Evolutionary conservation across 92 coral and sea anemone genomes (phyloP).

Genomic region (Porites divaricata): DNA sequence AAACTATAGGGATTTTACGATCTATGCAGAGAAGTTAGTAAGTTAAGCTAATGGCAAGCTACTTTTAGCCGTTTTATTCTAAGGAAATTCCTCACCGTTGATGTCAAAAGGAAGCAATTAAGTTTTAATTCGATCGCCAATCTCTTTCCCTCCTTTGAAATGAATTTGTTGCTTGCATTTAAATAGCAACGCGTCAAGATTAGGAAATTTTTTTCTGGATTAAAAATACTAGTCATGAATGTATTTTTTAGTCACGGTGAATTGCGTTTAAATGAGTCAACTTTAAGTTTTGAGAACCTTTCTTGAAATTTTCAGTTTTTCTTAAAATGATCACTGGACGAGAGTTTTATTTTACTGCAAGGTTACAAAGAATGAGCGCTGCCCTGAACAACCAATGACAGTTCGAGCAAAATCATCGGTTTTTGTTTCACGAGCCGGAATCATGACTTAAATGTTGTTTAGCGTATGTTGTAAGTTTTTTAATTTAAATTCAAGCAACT

Average conservation of each 20-base stretch:
- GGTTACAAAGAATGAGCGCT: conserved; percentile 4
- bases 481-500: not conserved
- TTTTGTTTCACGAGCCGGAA: not conserved
- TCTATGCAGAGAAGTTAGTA: conserved; percentile 53
- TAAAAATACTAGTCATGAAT: not conserved
- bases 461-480: not conserved
- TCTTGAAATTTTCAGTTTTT: not conserved
- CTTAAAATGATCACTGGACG: not conserved
- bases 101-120: conserved; percentile 62
- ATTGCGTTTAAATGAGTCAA: not conserved
- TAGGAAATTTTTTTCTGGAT: not conserved
- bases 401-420: not conserved
- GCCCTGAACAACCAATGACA: not conserved
- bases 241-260: not conserved
- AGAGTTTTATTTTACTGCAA: conserved; percentile 1
- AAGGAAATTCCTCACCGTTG: conserved; percentile 60
- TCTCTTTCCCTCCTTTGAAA: conserved; percentile 2
- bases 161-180: conserved; percentile 22
- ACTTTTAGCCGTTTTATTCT: conserved; percentile 11
- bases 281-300: not conserved
- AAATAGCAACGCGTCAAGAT: conserved; percentile 1
- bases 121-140: conserved; percentile 53
- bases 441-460: not conserved
- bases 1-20: conserved; percentile 66
- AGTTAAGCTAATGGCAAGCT: conserved; percentile 1